Conservation (phyloP, 2,113 vertebrate genomes). For the Leuciscus idus region DNA sequence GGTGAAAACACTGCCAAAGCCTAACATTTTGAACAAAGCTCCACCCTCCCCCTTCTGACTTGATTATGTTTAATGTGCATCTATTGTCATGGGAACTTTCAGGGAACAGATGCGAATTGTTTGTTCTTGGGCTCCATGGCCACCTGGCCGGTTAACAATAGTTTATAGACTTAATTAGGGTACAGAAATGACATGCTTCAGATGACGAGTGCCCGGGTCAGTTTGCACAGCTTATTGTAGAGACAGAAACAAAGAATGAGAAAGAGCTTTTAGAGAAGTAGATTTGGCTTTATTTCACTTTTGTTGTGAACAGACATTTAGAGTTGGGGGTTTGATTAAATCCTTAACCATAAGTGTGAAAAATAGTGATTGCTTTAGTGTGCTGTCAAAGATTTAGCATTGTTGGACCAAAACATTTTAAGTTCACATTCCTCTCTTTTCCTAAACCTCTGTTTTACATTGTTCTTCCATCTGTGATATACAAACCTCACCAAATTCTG, state of each 20-base stretch:
- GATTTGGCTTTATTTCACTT: background rate
- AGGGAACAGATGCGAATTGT: slow-evolving; percentile 10
- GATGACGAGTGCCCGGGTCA: background rate
- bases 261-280: slow-evolving; percentile 12
- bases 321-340: background rate
- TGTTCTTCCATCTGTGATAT: background rate
- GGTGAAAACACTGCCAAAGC: no score
- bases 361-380: background rate
- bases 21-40: background rate
- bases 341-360: background rate
- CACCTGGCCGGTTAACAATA: slow-evolving; percentile 18
- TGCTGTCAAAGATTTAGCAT: background rate
- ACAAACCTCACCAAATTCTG: background rate
- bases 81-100: slow-evolving; percentile 25
- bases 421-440: background rate
- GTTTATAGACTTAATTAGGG: slow-evolving; percentile 9
- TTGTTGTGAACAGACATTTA: background rate
- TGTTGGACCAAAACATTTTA: background rate
- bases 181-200: slow-evolving; percentile 1
- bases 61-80: slow-evolving; percentile 6
- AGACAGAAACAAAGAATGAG: background rate
- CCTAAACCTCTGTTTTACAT: background rate
- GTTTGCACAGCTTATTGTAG: background rate
- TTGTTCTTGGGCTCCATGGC: slow-evolving; percentile 32
- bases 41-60: background rate